Percentiles rank a stretch among this genome's conserved stretches.
phyloP scores from a whole-genome alignment of 2,888 invertebrate species.

The Alviniconcha strummeri region DNA sequence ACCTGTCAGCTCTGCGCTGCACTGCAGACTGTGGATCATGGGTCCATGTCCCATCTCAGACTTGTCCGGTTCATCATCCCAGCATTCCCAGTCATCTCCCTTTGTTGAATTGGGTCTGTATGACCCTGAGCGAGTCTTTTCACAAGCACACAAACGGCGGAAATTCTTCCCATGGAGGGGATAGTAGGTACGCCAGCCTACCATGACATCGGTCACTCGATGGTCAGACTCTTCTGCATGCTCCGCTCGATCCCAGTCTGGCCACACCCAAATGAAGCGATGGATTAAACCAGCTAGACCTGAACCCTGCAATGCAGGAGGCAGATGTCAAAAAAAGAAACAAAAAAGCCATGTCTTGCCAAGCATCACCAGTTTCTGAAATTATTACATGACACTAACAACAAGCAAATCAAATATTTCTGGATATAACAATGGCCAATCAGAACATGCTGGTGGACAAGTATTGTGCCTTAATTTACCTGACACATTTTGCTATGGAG shows the following conservation, averaged over 20 bases:
- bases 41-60: constrained; percentile 38
- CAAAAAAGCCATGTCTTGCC: not conserved
- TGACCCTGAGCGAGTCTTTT: not conserved
- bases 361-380: not conserved
- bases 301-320: constrained; percentile 50
- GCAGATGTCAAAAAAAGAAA: not conserved
- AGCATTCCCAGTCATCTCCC: constrained; percentile 11
- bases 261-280: constrained; percentile 65
- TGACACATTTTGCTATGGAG: no score
- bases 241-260: constrained; percentile 54
- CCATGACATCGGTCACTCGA: constrained; percentile 38
- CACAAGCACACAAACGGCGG: constrained; percentile 24
- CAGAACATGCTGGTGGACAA: not conserved
- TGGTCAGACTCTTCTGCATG: constrained; percentile 43
- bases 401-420: not conserved
- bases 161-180: not conserved
- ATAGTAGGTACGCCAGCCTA: constrained; percentile 40
- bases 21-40: constrained; percentile 39
- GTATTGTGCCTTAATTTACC: no score
- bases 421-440: not conserved
- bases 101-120: not conserved
- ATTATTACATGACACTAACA: not conserved
- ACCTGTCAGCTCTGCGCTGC: constrained; percentile 45
- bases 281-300: constrained; percentile 55
- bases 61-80: not conserved